phyloP scores from a whole-genome alignment of 2,797 vertebrate species.

The Ispidina lecontei region DNA sequence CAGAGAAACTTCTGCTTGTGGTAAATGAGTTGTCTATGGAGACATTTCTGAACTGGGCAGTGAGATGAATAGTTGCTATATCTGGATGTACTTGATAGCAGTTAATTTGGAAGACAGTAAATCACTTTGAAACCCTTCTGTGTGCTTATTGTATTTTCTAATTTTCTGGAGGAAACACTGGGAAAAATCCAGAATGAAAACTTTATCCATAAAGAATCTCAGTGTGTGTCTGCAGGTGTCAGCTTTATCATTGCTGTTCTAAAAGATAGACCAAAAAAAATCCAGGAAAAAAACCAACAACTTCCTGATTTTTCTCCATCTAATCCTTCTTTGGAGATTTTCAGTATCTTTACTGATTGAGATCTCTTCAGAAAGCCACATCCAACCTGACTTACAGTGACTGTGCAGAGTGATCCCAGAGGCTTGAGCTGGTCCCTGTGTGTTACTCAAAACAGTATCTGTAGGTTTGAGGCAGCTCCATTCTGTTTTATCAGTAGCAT shows the following conservation, averaged over 20 bases:
- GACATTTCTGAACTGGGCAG: neutral
- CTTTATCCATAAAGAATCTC: neutral
- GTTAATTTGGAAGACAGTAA: neutral
- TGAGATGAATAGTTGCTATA: neutral
- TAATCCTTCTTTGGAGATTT: neutral
- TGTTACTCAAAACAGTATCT: neutral
- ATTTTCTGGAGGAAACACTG: neutral
- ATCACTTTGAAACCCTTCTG: neutral
- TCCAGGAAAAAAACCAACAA: neutral
- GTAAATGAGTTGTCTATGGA: neutral
- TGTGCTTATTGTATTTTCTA: neutral
- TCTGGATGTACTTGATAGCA: neutral
- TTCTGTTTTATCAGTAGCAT: neutral
- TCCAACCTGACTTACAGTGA: neutral
- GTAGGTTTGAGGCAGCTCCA: neutral
- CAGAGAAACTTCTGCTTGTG: neutral
- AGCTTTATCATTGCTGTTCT: neutral
- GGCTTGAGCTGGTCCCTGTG: neutral
- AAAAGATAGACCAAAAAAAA: neutral
- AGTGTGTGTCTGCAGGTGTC: neutral
- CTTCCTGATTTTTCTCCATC: neutral
- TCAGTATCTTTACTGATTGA: neutral
- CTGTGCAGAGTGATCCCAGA: accelerated
- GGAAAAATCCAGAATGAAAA: neutral
- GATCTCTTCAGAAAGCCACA: neutral